Percentiles rank a stretch among this genome's conserved stretches.
Conservation (phyloP, 2,888 invertebrate species). For the Chaetogeoica ovagalla region DNA sequence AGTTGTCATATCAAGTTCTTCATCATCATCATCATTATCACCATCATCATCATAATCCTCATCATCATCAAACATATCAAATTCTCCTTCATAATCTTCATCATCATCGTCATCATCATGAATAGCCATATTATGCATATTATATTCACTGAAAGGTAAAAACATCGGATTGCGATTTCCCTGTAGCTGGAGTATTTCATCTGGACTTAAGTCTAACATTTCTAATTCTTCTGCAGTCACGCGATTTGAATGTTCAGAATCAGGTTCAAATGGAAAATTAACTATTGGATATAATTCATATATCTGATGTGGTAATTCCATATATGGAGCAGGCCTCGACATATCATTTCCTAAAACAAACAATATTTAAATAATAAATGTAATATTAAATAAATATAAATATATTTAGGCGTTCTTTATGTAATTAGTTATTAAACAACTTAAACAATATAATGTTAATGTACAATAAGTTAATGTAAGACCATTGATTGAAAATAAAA, state of each 20-base stretch:
- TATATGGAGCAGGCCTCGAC: background rate
- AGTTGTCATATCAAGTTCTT: background rate
- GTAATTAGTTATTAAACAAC: slow-evolving; percentile 1
- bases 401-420: slow-evolving; percentile 43
- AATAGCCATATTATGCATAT: background rate
- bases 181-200: background rate
- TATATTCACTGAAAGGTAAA: background rate
- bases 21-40: background rate
- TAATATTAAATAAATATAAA: background rate
- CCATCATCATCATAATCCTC: background rate
- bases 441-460: background rate
- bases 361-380: background rate
- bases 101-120: background rate
- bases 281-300: background rate
- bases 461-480: too few species aligned
- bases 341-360: slow-evolving; percentile 27
- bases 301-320: background rate
- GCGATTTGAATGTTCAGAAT: background rate
- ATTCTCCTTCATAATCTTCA: background rate
- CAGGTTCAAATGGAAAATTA: too few species aligned
- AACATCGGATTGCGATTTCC: too few species aligned
- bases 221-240: slow-evolving; percentile 28
- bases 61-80: background rate
- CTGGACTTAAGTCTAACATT: slow-evolving; percentile 31
- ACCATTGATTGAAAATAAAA: too few species aligned